Base-by-base conservation (phyloP, 2,797 vertebrate species). In the Passerculus sandwichensis region DNA sequence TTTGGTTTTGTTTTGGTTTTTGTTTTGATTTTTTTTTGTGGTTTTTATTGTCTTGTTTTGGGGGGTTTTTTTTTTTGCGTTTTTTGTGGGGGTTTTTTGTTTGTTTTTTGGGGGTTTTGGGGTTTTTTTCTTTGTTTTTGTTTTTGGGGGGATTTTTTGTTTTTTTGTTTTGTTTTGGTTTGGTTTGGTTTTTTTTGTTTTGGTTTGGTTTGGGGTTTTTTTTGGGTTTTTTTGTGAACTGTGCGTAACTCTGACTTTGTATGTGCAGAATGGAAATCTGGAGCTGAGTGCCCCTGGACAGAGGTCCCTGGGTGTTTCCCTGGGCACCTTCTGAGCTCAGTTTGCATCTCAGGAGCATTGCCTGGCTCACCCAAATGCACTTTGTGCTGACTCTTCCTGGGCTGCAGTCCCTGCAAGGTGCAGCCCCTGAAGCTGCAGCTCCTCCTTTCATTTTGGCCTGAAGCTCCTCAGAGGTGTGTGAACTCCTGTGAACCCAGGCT, bases 261-360 rank as follows among this genome's bases (percentile, higher is more conserved):
- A 15, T 15, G 40, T 54, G 29, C 13, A 20, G 53, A 75, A 21
- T 1, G 4, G 30, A 42, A 62, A 23, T 3, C 13, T 38, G 36
- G 36, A 38, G 36, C 26, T 21, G 40, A 21, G 27, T 40, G 38
- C 1, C 57, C 14, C 20, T 36, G 53, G 30, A 1, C 3, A 11
- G 50, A 34, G n/a, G 17, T 9, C 21, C 13, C 45, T 30, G 8
- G 5, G 1, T 4, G 9, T 18, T 45, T 32, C 62, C 61, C 19
- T 36, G 62, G n/a, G 6, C 27, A 23, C 16, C 23, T 36, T 66
- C 70, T 73, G 86, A 27, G 18, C 2, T 7, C 29, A 53, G 30
- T 45, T 59, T 34, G 10, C 11, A 5, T 4, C 62, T 40, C 42
- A 19, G 2, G 30, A 3, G 6, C 47, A 0, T 32, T 44, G 2